These are phyloP conservation scores for Aspidapion aeneum DNA, from an alignment of 2,888 invertebrate species.

Conservation along the genomic window DNA sequence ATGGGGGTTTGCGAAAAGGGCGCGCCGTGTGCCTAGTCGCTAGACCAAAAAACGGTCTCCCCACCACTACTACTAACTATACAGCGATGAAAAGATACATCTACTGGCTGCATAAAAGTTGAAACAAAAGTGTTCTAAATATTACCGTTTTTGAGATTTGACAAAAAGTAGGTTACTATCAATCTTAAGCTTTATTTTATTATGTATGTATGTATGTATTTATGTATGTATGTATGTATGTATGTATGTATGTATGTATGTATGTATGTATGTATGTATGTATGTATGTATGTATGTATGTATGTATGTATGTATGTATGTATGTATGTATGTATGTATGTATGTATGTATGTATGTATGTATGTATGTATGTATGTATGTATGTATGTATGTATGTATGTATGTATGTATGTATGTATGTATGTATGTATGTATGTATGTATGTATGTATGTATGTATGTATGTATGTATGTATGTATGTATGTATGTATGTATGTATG, in stretches of 20 bases:
- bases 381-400: slow-evolving; percentile 5
- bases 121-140: too few species aligned
- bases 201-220: slow-evolving; percentile 9
- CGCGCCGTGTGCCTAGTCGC: too few species aligned
- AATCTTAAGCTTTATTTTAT: neutral
- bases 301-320: slow-evolving; percentile 6
- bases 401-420: slow-evolving; percentile 6
- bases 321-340: slow-evolving; percentile 6
- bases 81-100: too few species aligned
- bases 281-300: slow-evolving; percentile 6
- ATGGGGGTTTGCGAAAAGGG: too few species aligned
- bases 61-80: too few species aligned
- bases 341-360: slow-evolving; percentile 6
- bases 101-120: too few species aligned
- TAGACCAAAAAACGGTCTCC: too few species aligned
- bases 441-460: slow-evolving; percentile 6
- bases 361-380: slow-evolving; percentile 5
- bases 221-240: slow-evolving; percentile 5
- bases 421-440: slow-evolving; percentile 4
- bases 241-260: slow-evolving; percentile 5
- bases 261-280: slow-evolving; percentile 5
- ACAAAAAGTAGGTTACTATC: too few species aligned
- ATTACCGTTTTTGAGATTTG: too few species aligned
- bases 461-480: slow-evolving; percentile 6
- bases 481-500: slow-evolving; percentile 4